These are phyloP conservation scores for Pachypeltis micranthus DNA, from an alignment of 1,140 invertebrate genomes.

Conservation along the genomic window DNA sequence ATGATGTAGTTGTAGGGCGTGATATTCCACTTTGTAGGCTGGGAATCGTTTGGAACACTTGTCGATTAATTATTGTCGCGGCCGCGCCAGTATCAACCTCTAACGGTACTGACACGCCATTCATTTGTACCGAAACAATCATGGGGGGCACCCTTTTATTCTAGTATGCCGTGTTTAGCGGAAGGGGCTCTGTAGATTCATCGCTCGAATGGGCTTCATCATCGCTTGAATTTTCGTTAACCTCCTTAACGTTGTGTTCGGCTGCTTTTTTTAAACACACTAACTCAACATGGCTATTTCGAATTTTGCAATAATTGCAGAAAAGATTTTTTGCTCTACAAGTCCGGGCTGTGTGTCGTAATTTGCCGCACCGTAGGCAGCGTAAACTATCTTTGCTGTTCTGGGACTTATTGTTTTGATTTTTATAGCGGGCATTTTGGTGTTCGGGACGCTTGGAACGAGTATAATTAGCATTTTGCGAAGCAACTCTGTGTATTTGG, in stretches of 20 bases:
- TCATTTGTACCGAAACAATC: not conserved
- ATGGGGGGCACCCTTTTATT: not conserved
- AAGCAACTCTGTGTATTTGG: no score
- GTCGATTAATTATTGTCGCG: not conserved
- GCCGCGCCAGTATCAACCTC: not conserved
- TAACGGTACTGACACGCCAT: not conserved
- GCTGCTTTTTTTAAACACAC: not conserved
- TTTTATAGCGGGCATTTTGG: not conserved
- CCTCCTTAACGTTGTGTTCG: no score
- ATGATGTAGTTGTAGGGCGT: not conserved
- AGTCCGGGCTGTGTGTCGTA: no score
- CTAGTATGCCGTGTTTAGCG: not conserved
- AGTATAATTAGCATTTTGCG: not conserved
- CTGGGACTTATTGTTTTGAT: not conserved
- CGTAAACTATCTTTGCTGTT: not conserved
- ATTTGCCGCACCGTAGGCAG: not conserved
- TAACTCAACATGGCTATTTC: not conserved
- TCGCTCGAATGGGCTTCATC: not conserved
- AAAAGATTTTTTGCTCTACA: no score
- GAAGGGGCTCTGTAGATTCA: not conserved
- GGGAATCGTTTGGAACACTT: not conserved
- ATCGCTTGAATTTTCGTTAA: no score
- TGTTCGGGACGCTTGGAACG: not conserved
- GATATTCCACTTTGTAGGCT: not conserved
- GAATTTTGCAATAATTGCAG: not conserved